phyloP scores from a whole-genome alignment of 2,888 invertebrate genomes.

The Diplazon laetatorius region DNA sequence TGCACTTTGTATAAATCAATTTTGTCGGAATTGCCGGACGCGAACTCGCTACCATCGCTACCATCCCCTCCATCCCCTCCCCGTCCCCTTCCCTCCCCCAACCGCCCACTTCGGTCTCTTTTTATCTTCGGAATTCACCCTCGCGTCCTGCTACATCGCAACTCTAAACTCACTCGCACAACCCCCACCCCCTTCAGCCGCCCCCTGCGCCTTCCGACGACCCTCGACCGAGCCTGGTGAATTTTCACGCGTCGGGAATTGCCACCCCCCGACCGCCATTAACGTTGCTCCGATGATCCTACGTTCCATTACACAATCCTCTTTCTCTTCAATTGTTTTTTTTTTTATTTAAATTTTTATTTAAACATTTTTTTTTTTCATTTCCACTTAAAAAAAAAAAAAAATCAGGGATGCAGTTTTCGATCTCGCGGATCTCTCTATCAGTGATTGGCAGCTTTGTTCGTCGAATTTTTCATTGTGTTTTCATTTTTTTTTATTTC shows the following conservation, averaged over 20 bases:
- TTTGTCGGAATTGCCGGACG: conserved; percentile 63
- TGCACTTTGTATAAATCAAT: conserved; percentile 71
- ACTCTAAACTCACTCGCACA: not conserved
- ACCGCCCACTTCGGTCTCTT: conserved; percentile 39
- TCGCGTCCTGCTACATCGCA: conserved; percentile 3
- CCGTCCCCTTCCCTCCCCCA: no score
- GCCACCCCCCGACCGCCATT: conserved; percentile 43
- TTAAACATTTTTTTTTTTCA: no score
- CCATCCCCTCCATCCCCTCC: no score
- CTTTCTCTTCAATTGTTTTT: not conserved
- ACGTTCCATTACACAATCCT: conserved; percentile 39
- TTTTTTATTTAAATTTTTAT: not conserved
- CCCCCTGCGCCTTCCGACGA: no score
- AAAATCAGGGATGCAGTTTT: no score
- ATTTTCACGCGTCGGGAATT: conserved; percentile 38
- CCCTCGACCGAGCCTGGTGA: conserved; percentile 33
- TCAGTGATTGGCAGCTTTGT: no score
- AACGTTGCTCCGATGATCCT: conserved; percentile 6
- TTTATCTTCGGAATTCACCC: conserved; percentile 26
- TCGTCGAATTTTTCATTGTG: no score
- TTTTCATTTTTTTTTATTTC: no score
- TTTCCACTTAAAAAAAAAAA: no score
- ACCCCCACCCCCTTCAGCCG: not conserved
- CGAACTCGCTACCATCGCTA: conserved; percentile 38
- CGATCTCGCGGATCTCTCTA: no score